Percentiles rank a stretch among this genome's conserved stretches.
Conservation (phyloP, 1,140 invertebrate species). For the Macrotrachela quadricornifera region DNA sequence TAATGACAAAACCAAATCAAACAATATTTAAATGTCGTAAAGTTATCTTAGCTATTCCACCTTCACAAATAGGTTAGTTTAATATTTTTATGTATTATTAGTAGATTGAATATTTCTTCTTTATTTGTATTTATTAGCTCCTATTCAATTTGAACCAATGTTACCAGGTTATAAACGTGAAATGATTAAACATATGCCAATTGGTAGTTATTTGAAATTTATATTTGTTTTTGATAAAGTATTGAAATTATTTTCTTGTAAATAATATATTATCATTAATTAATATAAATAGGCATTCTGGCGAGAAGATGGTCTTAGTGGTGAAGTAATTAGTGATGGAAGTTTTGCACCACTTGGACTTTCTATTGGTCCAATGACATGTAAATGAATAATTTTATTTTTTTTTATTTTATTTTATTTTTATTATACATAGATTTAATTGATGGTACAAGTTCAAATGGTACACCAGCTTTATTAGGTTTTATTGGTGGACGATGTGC, state of each 20-base stretch:
- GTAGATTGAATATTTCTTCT: background rate
- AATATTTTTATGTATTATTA: too few species aligned
- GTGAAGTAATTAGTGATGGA: slow-evolving; percentile 29
- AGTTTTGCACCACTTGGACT: slow-evolving; percentile 9
- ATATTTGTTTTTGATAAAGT: slow-evolving; percentile 28
- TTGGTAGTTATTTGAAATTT: slow-evolving; percentile 26
- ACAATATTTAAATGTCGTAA: background rate
- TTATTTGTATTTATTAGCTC: slow-evolving; percentile 13
- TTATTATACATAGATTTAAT: slow-evolving; percentile 16
- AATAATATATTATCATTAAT: background rate
- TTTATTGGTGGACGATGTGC: slow-evolving; percentile 27
- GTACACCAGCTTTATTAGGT: slow-evolving; percentile 26
- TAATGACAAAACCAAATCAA: background rate
- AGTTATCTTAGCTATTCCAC: slow-evolving; percentile 4
- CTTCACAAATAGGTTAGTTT: too few species aligned
- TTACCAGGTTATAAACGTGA: slow-evolving; percentile 18
- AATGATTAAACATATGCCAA: slow-evolving; percentile 22
- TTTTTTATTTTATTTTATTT: slow-evolving; percentile 14
- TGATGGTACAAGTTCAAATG: slow-evolving; percentile 25
- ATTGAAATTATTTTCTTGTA: slow-evolving; percentile 2
- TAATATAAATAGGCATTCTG: slow-evolving; percentile 25
- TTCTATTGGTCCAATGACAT: background rate
- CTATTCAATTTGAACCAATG: slow-evolving; percentile 21
- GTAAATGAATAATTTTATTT: background rate
- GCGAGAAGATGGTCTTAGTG: slow-evolving; percentile 24